Conservation (phyloP, 2,113 vertebrate genomes). For the Corythornis cristatus region DNA sequence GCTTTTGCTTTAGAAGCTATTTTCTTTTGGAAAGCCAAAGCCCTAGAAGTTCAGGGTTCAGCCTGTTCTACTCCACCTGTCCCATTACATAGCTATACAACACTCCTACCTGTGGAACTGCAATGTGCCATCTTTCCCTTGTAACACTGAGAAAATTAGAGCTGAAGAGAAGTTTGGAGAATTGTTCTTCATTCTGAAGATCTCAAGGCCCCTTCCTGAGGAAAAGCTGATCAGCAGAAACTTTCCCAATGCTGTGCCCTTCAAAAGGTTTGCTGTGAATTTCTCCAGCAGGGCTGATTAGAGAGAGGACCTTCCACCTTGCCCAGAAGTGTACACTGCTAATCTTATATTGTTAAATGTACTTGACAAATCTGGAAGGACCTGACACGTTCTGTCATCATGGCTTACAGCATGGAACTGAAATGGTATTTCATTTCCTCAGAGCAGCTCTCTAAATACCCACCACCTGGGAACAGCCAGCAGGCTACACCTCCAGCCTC, state of each 20-base stretch:
- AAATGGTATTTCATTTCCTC: background rate
- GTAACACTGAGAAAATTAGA: background rate
- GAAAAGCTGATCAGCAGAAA: background rate
- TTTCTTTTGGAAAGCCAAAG: background rate
- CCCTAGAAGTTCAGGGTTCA: background rate
- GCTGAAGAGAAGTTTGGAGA: background rate
- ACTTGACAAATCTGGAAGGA: background rate
- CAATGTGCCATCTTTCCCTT: background rate
- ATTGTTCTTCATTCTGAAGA: background rate
- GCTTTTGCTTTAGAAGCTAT: background rate
- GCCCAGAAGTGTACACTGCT: background rate
- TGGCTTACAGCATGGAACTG: background rate
- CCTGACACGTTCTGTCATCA: background rate
- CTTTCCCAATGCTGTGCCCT: background rate
- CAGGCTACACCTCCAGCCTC: background rate
- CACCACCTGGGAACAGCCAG: background rate
- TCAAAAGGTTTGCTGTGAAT: background rate
- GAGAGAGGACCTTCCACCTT: background rate
- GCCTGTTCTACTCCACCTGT: background rate
- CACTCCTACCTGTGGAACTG: background rate
- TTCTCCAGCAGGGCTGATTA: background rate
- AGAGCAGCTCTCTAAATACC: background rate
- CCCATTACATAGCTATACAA: background rate
- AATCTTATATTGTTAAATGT: background rate
- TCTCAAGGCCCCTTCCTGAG: background rate